Percentiles rank a stretch among this genome's conserved stretches.
These are phyloP conservation scores for Eulemur coronatus DNA, from an alignment of 2,797 vertebrate species.

Conservation along the genomic window DNA sequence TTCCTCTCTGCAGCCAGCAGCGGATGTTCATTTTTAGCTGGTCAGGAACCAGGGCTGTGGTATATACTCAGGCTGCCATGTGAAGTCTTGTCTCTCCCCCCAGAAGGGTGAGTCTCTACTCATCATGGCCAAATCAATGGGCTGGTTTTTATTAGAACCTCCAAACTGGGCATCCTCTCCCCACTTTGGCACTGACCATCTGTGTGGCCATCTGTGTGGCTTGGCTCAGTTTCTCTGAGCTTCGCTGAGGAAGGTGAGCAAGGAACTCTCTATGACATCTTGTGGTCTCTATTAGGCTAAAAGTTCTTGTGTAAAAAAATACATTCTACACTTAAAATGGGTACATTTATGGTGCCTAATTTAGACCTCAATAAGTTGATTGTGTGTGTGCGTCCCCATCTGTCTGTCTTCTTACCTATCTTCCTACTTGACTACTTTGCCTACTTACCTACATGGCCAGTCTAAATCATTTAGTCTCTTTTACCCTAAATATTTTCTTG, in stretches of 20 bases:
- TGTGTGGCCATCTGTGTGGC: background rate
- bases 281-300: background rate
- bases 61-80: background rate
- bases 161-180: background rate
- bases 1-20: background rate
- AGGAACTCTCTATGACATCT: background rate
- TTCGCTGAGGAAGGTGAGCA: background rate
- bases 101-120: background rate
- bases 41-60: background rate
- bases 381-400: background rate
- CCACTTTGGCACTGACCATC: background rate
- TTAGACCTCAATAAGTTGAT: background rate
- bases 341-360: background rate
- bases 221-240: background rate
- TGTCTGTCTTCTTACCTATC: background rate
- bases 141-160: constrained; percentile 26
- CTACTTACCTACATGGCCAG: background rate
- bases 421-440: background rate
- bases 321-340: background rate
- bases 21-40: background rate
- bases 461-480: background rate
- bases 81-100: background rate
- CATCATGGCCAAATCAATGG: background rate
- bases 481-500: constrained; percentile 14
- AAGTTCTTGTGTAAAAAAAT: background rate